phyloP scores from a whole-genome alignment of 2,797 vertebrate species.

The Cyprinodon diabolis region DNA sequence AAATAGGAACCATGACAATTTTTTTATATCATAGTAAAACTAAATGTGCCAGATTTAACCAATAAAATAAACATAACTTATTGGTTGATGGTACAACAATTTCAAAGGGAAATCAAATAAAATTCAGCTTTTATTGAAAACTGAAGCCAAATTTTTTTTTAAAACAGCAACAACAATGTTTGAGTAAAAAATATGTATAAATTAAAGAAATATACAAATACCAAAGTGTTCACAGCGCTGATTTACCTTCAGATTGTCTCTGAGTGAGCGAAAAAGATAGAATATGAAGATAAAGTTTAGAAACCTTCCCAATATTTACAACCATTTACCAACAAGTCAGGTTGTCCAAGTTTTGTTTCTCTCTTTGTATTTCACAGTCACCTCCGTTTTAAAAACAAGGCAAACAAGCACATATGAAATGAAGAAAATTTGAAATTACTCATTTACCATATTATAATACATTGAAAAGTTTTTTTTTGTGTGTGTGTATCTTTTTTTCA shows the following conservation, averaged over 20 bases:
- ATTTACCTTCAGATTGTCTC: not conserved
- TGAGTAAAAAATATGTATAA: not conserved
- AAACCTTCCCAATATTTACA: too few relatives aligned
- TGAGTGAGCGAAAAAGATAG: too few relatives aligned
- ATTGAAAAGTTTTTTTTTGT: too few relatives aligned
- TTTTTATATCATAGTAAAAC: not conserved
- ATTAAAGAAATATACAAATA: not conserved
- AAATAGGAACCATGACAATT: not conserved
- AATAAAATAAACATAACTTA: not conserved
- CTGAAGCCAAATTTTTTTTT: not conserved
- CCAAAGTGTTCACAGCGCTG: not conserved
- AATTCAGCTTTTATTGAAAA: not conserved
- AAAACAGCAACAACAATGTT: not conserved
- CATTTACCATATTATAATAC: too few relatives aligned
- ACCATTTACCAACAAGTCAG: too few relatives aligned
- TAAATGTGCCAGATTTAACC: not conserved
- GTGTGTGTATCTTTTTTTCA: too few relatives aligned
- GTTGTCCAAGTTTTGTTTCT: not conserved
- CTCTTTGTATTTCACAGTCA: too few relatives aligned
- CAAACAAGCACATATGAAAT: too few relatives aligned
- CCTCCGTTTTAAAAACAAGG: too few relatives aligned
- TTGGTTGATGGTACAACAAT: not conserved
- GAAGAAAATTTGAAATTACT: too few relatives aligned
- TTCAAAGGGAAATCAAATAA: not conserved
- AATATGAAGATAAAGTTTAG: too few relatives aligned